Percentiles rank a stretch among this genome's conserved stretches.
Conservation (phyloP, 2,888 invertebrate species). For the Holacanthella duospinosa region DNA sequence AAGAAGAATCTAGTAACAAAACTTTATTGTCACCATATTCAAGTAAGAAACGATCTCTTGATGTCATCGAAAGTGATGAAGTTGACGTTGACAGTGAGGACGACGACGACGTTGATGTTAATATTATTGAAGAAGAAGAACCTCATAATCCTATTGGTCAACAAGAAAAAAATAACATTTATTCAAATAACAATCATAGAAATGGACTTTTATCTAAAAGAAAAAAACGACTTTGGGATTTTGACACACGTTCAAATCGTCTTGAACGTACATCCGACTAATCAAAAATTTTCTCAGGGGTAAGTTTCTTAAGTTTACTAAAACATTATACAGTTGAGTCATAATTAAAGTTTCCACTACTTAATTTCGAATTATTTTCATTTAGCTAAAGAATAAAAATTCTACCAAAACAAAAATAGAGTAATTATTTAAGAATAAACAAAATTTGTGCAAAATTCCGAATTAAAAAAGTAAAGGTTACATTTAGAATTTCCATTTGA, state of each 20-base stretch:
- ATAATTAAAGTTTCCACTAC: no score
- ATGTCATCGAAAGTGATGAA: not conserved
- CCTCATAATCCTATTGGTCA: not conserved
- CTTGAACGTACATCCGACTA: no score
- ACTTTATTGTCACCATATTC: not conserved
- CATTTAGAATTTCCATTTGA: no score
- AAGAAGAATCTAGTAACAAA: not conserved
- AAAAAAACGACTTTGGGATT: slow-evolving; percentile 19
- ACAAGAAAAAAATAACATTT: not conserved
- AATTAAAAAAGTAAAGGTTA: no score
- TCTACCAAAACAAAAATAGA: no score
- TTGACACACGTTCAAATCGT: slow-evolving; percentile 8
- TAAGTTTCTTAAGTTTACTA: no score
- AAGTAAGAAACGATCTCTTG: not conserved
- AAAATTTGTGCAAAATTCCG: no score
- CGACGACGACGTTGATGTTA: slow-evolving; percentile 7
- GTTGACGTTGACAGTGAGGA: not conserved
- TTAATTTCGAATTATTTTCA: no score
- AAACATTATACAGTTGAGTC: no score
- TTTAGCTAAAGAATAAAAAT: no score
- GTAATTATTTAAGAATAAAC: no score
- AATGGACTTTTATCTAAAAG: not conserved
- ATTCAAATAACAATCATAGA: slow-evolving; percentile 1
- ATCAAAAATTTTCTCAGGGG: no score
- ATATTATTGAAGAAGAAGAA: not conserved